These are phyloP conservation scores for Pelmatolapia mariae DNA, from an alignment of 2,113 vertebrate genomes.

Conservation along the genomic window DNA sequence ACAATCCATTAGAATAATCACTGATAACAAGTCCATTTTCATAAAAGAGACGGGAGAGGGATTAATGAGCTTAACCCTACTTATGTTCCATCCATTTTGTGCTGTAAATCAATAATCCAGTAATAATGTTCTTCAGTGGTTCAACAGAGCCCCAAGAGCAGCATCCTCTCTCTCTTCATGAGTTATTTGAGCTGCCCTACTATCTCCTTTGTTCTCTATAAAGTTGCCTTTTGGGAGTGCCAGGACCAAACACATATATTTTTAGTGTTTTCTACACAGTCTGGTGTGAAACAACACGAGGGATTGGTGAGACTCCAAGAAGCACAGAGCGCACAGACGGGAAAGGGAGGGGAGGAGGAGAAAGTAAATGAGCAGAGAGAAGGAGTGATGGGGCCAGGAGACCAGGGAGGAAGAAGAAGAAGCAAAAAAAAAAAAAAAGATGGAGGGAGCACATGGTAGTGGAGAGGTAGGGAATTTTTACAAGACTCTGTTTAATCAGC, in stretches of 20 bases:
- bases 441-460: slow-evolving; percentile 1
- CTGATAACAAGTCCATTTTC: slow-evolving; percentile 64
- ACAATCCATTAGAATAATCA: slow-evolving; percentile 72
- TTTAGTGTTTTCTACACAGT: slow-evolving; percentile 68
- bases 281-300: slow-evolving; percentile 67
- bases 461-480: slow-evolving; percentile 6
- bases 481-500: slow-evolving; percentile 3
- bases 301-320: slow-evolving; percentile 53
- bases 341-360: neutral
- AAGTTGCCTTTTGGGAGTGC: slow-evolving; percentile 62
- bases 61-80: slow-evolving; percentile 71
- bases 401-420: slow-evolving; percentile 25
- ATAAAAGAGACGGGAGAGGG: slow-evolving; percentile 55
- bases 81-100: slow-evolving; percentile 67
- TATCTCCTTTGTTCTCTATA: slow-evolving; percentile 60
- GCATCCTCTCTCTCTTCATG: slow-evolving; percentile 28
- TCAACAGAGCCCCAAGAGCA: slow-evolving; percentile 46
- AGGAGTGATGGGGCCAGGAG: slow-evolving; percentile 10
- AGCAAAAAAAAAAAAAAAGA: neutral
- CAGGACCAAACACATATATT: slow-evolving; percentile 72
- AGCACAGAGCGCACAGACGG: slow-evolving; percentile 24
- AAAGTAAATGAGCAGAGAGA: slow-evolving; percentile 18
- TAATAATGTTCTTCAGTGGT: slow-evolving; percentile 63
- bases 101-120: slow-evolving; percentile 72
- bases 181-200: slow-evolving; percentile 61